Evolutionary conservation across 2,888 invertebrate genomes (phyloP).

Genomic region (Tenthredo distinguenda): DNA sequence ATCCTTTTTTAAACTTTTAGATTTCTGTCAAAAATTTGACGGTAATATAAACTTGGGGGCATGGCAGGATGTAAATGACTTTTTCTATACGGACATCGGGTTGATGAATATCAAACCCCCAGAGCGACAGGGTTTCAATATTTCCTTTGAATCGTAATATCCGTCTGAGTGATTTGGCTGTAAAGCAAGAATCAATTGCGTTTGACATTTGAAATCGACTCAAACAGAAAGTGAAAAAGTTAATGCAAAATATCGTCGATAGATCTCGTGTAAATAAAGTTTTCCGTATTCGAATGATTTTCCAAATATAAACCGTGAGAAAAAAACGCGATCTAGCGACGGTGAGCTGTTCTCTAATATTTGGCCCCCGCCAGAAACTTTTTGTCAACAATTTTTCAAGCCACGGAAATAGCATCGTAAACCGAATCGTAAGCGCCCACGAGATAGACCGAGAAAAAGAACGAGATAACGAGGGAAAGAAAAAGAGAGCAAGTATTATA

Average conservation of each 20-base stretch:
- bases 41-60: not conserved
- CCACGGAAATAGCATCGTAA: constrained; percentile 38
- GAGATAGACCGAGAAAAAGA: not conserved
- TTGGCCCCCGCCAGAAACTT: not conserved
- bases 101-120: not conserved
- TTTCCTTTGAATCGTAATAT: not conserved
- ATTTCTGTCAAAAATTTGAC: not conserved
- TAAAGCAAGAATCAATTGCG: not conserved
- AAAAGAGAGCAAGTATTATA: not conserved
- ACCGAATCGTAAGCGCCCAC: constrained; percentile 10
- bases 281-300: not conserved
- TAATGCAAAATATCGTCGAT: not conserved
- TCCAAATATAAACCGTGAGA: not conserved
- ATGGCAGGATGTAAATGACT: not conserved
- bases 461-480: not conserved
- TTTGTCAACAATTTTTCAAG: constrained; percentile 31
- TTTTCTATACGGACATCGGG: not conserved
- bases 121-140: not conserved
- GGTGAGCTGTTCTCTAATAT: constrained; percentile 9
- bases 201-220: not conserved
- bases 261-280: not conserved
- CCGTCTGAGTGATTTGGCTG: not conserved
- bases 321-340: not conserved
- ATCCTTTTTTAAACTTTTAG: not conserved
- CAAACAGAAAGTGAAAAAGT: not conserved